Evolutionary conservation across 2,888 invertebrate species (phyloP), one percentile per base, ranked within the genome.

Genomic region (Aleiodes leptofemur): DNA sequence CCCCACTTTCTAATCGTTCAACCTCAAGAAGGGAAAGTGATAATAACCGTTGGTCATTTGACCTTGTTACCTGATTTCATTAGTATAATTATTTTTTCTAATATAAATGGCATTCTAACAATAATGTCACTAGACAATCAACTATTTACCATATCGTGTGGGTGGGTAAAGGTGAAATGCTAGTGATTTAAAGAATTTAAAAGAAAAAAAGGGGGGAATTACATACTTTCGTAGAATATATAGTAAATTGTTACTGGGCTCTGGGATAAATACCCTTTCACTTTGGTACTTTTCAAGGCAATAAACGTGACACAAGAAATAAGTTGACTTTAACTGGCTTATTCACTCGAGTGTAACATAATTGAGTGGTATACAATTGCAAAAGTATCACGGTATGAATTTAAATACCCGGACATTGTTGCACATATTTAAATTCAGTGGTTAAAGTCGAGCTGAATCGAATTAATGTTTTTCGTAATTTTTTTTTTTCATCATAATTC

Each of bases 211-310:
- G 8, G 3, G 43, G 8, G 3, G 43, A 53, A n/a, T 16, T 53
- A 53, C 53, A 53, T 53, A n/a, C 16, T 16, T 16, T 16, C n/a
- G 53, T 43, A 9, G 43, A 43, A 43, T 43, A 8, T 43, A 43
- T 11, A 43, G 43, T 43, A 43, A 43, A 43, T 43, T 11, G 43
- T 43, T 43, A 43, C 43, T 43, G 43, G 43, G 43, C 9, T 43
- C 23, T 43, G 1, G 7, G 53, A 43, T 77, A 78, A 78, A 80
- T 80, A 80, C 81, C 86, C 86, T 86, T 86, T 87, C 86, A 86
- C 86, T 86, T 86, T 83, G 81, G 81, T 76, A 79, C 76, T 77
- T 82, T 85, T 83, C 85, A 87, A 86, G 85, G 86, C 84, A 74
- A 84, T 43, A 79, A 77, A 80, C 80, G 73, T 76, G 78, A 78